These are phyloP conservation scores for Aricia agestis DNA, from an alignment of 1,140 invertebrate species.

Conservation along the genomic window DNA sequence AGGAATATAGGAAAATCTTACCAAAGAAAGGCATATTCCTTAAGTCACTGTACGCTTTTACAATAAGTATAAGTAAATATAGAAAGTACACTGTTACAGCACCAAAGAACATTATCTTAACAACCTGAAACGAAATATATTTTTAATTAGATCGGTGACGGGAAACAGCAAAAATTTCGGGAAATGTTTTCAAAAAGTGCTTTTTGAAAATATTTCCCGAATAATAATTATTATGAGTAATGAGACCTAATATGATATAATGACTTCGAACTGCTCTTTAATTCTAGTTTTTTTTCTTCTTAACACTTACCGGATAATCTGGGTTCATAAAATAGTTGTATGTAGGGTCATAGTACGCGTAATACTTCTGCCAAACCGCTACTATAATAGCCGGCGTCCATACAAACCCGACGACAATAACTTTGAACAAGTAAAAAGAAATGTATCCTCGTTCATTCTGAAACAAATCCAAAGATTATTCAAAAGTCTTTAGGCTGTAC, in stretches of 20 bases:
- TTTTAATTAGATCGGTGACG: not conserved
- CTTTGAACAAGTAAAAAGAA: constrained; percentile 94
- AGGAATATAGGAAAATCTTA: constrained; percentile 68
- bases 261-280: not conserved
- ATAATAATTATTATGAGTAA: no score
- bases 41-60: constrained; percentile 95
- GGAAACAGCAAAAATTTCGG: not conserved
- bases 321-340: constrained; percentile 94
- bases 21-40: constrained; percentile 98
- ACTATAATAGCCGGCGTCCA: constrained; percentile 92
- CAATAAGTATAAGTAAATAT: constrained; percentile 89
- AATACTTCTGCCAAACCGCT: constrained; percentile 92
- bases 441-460: constrained; percentile 91
- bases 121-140: constrained; percentile 78
- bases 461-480: constrained; percentile 42
- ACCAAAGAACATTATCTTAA: constrained; percentile 93
- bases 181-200: not conserved
- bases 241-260: no score
- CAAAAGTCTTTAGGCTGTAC: not conserved
- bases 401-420: constrained; percentile 89
- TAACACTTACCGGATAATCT: constrained; percentile 88
- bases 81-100: constrained; percentile 89
- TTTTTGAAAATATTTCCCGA: no score
- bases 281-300: not conserved
- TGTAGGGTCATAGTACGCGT: constrained; percentile 92